Conservation (phyloP, 2,888 invertebrate species). For the Pecten maximus region DNA sequence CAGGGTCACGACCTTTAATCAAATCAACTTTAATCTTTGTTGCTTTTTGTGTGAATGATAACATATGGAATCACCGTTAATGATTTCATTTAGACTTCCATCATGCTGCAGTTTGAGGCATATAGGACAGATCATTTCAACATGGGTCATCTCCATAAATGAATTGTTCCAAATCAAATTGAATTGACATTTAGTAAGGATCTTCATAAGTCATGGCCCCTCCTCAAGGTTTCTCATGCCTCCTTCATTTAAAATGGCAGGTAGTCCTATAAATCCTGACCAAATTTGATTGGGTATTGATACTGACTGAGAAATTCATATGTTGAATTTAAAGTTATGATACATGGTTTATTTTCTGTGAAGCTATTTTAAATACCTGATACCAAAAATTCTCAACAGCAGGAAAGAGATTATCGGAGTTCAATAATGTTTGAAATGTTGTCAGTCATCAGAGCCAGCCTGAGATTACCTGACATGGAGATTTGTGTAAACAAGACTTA, state of each 20-base stretch:
- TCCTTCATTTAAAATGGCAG: not conserved
- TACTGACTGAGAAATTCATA: not conserved
- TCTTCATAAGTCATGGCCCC: not conserved
- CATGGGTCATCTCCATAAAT: not conserved
- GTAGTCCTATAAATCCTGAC: not conserved
- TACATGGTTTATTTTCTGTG: not conserved
- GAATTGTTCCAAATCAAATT: not conserved
- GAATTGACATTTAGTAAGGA: not conserved
- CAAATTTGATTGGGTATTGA: too few relatives aligned
- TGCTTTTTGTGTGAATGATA: conserved; percentile 21
- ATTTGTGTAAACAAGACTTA: not conserved
- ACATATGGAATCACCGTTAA: not conserved
- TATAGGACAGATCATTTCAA: not conserved
- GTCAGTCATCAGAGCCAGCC: not conserved
- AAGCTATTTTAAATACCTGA: not conserved
- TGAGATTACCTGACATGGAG: not conserved
- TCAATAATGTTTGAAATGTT: not conserved
- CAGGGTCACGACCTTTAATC: conserved; percentile 1
- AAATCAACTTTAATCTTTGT: not conserved
- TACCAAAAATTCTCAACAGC: not conserved
- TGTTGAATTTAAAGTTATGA: not conserved
- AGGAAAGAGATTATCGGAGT: not conserved
- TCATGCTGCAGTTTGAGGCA: not conserved
- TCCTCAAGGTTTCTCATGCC: not conserved
- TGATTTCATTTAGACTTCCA: not conserved